phyloP scores from a whole-genome alignment of 2,113 vertebrate genomes.

The Sula dactylatra region DNA sequence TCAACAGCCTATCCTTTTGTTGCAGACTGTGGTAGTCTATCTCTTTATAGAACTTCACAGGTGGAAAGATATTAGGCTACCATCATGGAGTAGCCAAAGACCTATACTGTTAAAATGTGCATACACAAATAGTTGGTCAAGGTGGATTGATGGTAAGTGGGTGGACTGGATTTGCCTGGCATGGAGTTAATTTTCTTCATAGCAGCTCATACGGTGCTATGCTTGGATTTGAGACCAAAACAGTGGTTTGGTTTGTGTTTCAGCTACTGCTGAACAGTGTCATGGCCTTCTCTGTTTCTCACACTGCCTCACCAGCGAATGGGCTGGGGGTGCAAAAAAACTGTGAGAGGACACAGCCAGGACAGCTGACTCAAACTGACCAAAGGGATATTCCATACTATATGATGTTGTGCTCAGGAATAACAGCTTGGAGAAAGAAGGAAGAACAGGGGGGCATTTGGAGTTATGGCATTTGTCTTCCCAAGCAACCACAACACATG shows the following conservation, averaged over 20 bases:
- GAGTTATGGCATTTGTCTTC: background rate
- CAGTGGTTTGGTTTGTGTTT: background rate
- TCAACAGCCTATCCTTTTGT: background rate
- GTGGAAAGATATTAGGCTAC: background rate
- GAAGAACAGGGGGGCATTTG: background rate
- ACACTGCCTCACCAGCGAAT: rapidly evolving
- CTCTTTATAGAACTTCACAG: background rate
- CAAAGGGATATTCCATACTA: background rate
- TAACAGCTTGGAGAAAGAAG: background rate
- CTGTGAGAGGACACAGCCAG: background rate
- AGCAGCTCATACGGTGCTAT: background rate
- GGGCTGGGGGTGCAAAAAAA: background rate
- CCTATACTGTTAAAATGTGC: background rate
- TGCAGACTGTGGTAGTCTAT: background rate
- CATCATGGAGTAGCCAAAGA: background rate
- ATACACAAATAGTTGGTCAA: background rate
- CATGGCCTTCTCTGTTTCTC: background rate
- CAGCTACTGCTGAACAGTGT: background rate
- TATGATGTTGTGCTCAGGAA: background rate
- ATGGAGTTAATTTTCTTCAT: background rate
- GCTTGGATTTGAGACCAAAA: background rate
- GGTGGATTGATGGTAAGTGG: background rate
- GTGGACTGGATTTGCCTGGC: background rate
- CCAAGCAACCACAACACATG: background rate
- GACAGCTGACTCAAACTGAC: background rate